Conservation (phyloP, 2,113 vertebrate genomes). For the Gallinago jamesoni region DNA sequence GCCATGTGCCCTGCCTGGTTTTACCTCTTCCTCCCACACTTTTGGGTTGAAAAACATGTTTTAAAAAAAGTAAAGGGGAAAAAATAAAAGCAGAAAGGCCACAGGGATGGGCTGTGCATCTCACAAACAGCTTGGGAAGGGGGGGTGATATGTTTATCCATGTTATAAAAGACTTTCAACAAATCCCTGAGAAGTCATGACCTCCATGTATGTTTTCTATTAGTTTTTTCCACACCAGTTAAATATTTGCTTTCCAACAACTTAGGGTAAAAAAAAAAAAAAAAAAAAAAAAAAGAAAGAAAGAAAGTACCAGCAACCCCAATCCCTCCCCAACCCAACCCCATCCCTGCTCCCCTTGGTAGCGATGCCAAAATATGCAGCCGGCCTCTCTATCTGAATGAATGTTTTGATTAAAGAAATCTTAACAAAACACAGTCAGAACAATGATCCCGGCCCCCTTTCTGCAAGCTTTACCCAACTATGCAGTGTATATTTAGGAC, state of each 20-base stretch:
- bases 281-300: not conserved
- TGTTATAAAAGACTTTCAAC: not conserved
- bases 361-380: conserved; percentile 36
- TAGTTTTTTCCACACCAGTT: conserved; percentile 41
- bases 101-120: not conserved
- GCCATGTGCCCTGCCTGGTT: not conserved
- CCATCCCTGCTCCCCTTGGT: not conserved
- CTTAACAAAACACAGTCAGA: conserved; percentile 63
- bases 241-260: conserved; percentile 32
- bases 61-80: not conserved
- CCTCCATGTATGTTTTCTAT: conserved; percentile 39
- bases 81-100: not conserved
- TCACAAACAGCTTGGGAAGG: not conserved
- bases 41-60: not conserved
- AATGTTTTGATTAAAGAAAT: conserved; percentile 66
- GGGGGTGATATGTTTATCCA: not conserved
- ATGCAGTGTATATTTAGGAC: conserved; percentile 29
- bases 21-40: not conserved
- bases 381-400: conserved; percentile 55
- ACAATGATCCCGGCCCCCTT: not conserved
- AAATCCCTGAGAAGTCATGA: conserved; percentile 33
- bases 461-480: conserved; percentile 40
- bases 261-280: not conserved
- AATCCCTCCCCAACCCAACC: not conserved
- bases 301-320: not conserved